Evolutionary conservation across 2,888 invertebrate species (phyloP).

Genomic region (Spisula solida): DNA sequence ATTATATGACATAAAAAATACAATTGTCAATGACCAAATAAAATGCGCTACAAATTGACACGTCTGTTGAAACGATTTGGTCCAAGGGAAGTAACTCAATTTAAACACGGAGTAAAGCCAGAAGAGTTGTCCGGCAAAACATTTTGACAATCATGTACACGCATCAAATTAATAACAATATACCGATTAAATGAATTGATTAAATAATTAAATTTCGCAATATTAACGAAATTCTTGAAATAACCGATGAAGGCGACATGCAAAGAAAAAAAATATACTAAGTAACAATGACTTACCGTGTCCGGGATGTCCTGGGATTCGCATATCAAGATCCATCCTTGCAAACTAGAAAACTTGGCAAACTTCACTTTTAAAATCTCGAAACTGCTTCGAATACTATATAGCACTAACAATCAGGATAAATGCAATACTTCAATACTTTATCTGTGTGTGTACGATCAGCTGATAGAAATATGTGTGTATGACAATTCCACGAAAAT

Average conservation of each 20-base stretch:
- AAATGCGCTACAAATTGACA: too few species aligned
- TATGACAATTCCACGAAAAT: slow-evolving; percentile 10
- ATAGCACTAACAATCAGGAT: background rate
- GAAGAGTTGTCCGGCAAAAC: background rate
- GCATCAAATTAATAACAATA: background rate
- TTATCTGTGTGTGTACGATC: background rate
- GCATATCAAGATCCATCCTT: background rate
- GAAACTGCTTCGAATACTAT: background rate
- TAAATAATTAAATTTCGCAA: background rate
- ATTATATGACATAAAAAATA: too few species aligned
- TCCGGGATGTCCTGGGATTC: background rate
- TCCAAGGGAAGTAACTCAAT: slow-evolving; percentile 5
- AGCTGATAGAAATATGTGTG: background rate
- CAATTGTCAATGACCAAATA: too few species aligned
- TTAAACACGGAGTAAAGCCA: background rate
- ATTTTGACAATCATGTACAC: too few species aligned
- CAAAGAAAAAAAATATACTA: background rate
- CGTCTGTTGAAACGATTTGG: background rate
- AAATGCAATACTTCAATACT: background rate
- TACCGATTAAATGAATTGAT: background rate
- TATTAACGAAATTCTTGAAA: background rate
- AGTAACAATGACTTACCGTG: background rate
- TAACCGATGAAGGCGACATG: background rate
- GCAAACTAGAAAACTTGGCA: background rate
- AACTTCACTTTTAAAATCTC: background rate